Percentiles rank a stretch among this genome's conserved stretches.
phyloP scores from a whole-genome alignment of 2,888 invertebrate genomes.

The Calliphora vomitoria region DNA sequence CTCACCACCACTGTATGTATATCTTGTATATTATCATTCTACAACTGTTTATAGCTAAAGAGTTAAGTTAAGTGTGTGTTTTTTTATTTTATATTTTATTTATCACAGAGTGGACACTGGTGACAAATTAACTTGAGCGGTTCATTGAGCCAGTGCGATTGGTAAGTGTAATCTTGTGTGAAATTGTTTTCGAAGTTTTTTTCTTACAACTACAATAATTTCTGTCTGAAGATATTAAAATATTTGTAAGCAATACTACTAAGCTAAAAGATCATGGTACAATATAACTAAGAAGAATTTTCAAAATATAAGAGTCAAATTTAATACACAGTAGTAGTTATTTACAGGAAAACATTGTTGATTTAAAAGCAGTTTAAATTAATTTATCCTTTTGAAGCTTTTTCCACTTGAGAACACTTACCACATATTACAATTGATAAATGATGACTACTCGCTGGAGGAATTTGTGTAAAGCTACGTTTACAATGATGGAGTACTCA shows the following conservation, averaged over 20 bases:
- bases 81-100: slow-evolving; percentile 20
- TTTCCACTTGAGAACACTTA: too few species aligned
- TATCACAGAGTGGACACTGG: slow-evolving; percentile 72
- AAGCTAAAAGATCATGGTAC: neutral
- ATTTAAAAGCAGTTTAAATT: too few species aligned
- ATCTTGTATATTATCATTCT: slow-evolving; percentile 37
- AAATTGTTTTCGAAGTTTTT: slow-evolving; percentile 61
- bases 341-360: too few species aligned
- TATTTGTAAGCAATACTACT: neutral
- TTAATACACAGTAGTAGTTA: too few species aligned
- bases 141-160: slow-evolving; percentile 55
- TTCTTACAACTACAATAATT: neutral
- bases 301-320: too few species aligned
- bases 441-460: too few species aligned
- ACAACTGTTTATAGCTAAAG: slow-evolving; percentile 41
- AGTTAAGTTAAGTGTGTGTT: slow-evolving; percentile 54
- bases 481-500: too few species aligned
- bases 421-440: too few species aligned
- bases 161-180: slow-evolving; percentile 67
- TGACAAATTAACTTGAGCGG: slow-evolving; percentile 67
- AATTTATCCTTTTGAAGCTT: too few species aligned
- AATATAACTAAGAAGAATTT: too few species aligned
- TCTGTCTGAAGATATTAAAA: slow-evolving; percentile 42
- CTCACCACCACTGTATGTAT: slow-evolving; percentile 35
- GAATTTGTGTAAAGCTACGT: too few species aligned